Conservation (phyloP, 2,797 vertebrate genomes). For the Chaetodon trifasciatus region DNA sequence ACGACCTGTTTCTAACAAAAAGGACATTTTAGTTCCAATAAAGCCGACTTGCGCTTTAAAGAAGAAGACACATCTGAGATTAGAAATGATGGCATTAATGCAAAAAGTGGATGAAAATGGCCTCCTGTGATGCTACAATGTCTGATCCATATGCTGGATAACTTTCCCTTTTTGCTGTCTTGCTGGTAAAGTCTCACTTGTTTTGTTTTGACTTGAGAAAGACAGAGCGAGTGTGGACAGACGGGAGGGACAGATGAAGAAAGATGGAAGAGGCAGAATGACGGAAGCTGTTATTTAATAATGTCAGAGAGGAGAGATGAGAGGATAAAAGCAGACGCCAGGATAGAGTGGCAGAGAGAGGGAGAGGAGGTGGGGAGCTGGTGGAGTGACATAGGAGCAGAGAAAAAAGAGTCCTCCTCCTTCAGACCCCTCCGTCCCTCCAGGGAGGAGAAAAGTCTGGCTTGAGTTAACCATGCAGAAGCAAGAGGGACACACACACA, state of each 20-base stretch:
- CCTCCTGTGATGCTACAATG: not conserved
- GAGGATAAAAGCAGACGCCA: constrained; percentile 11
- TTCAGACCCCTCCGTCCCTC: constrained; percentile 38
- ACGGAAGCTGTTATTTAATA: constrained; percentile 38
- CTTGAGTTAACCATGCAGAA: constrained; percentile 72
- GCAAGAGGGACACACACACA: constrained; percentile 41
- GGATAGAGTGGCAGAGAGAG: not conserved
- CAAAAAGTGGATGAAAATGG: not conserved
- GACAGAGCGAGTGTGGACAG: not conserved
- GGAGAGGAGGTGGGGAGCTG: constrained; percentile 2
- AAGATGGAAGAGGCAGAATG: constrained; percentile 16
- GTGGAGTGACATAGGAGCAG: constrained; percentile 17
- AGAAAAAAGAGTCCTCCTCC: constrained; percentile 10
- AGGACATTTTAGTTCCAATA: not conserved
- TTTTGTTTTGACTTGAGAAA: constrained; percentile 33
- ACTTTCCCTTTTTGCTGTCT: constrained; percentile 5
- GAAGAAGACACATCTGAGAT: not conserved
- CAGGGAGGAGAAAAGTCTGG: constrained; percentile 71
- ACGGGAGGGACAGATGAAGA: not conserved
- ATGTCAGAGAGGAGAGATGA: constrained; percentile 24
- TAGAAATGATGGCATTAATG: not conserved
- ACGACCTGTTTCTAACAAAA: not conserved
- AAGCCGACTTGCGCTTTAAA: not conserved
- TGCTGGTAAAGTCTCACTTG: not conserved
- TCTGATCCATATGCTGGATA: not conserved